Conservation (phyloP, 2,113 vertebrate genomes). For the Phoenicopterus ruber region DNA sequence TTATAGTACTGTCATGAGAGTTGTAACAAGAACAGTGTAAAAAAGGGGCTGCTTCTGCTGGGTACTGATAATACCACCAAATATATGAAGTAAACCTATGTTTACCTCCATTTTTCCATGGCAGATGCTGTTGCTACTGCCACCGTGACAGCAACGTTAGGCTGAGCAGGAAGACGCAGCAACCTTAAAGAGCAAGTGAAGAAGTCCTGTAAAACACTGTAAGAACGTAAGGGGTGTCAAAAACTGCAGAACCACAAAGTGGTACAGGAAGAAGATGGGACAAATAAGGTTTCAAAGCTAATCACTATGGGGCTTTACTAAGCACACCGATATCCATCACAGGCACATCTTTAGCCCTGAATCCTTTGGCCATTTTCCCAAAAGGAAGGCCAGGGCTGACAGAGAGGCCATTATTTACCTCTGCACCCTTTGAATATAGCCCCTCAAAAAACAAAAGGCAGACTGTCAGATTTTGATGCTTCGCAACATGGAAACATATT, state of each 20-base stretch:
- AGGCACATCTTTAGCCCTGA: neutral
- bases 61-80: neutral
- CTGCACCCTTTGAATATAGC: neutral
- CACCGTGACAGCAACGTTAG: neutral
- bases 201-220: neutral
- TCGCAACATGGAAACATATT: neutral
- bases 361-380: neutral
- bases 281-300: neutral
- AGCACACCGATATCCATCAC: fast-evolving
- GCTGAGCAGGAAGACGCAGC: neutral
- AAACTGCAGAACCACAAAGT: neutral
- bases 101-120: neutral
- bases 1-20: neutral
- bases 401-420: neutral
- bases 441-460: neutral
- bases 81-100: neutral
- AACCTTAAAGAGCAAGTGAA: neutral
- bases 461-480: neutral
- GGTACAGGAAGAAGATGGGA: neutral
- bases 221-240: neutral
- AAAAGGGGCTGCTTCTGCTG: neutral
- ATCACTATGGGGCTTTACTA: neutral
- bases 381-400: neutral
- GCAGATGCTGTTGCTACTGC: neutral
- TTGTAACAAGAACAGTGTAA: neutral